Evolutionary conservation across 2,797 vertebrate species (phyloP), one percentile per base, ranked within the genome.

Genomic region (Neomorphus geoffroyi): DNA sequence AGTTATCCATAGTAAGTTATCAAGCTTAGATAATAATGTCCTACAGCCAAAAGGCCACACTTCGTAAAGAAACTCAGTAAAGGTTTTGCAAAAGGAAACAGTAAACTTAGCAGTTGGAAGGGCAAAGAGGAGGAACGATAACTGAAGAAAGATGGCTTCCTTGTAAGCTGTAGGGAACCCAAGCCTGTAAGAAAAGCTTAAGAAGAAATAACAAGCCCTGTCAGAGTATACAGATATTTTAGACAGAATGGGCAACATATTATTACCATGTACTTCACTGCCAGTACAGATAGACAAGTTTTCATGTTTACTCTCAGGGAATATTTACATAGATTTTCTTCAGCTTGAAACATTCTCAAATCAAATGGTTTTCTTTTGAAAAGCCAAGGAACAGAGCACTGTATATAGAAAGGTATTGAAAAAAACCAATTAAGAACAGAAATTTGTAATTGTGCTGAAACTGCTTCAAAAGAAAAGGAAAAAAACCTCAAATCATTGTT

Each of bases 271-370:
- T 84, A 75, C 72, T 86, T 94, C 70, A 18, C 94, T 92, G 71
- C 94, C 32, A 61, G 48, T 71, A 91, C 88, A 90, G 73, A 64
- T 87, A 96, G 73, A 87, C 35, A 70, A 46, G 61, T 92, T 96
- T 94, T 91, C 67, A 65, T 96, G 75, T 97, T 93, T 96, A 97
- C 89, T 94, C 87, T 58, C 86, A 83, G 58, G 61, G 67, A 93
- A 48, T 96, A 88, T 96, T 97, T 96, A 65, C 73, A 79, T 81
- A 96, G 90, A 92, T 91, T 53, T 16, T 80, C 64, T 75, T 75
- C 60, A 78, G 86, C 77, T 92, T 94, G 92, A 66, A 95, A 89
- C 51, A 22, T 83, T 89, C 88, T 95, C 92, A 86, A 95, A 93
- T 91, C 64, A 85, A 74, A 84, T 53, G 37, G 69, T 64, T 89